Base-by-base conservation (phyloP, 1,140 invertebrate species). In the Archegozetes longisetosus region DNA sequence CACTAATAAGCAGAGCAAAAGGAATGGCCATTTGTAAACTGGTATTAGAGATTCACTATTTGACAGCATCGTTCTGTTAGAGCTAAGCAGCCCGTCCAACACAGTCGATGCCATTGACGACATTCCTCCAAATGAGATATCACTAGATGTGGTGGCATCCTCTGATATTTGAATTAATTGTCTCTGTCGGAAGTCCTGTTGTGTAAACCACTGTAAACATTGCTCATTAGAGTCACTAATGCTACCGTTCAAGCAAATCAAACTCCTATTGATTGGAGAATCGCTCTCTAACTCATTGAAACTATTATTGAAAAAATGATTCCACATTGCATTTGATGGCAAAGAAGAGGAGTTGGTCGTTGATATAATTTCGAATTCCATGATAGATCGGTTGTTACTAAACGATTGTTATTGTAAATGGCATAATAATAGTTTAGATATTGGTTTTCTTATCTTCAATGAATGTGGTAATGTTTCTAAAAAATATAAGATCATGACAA, bases 21-120 rank as follows among this genome's bases (percentile, higher is more conserved):
- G 71, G 67, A 84, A 86, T 67, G 79, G 80, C 84, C 84, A 87
- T 66, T 86, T 82, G 68, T 80, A 82, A 52, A 28, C 40, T 20
- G 62, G 55, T n/a, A 40, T 40, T 17, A 40, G 17, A 9, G 32
- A 17, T 40, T 40, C 32, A 17, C 17, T 40, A 40, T 9, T 40
- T 17, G 6, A 6, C 17, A 9, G 6, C 17, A 9, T 17, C 6
- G 32, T 40, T 40, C 6, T 40, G 17, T 40, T 40, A 17, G 17
- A 9, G 6, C 6, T 40, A 17, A 40, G 17, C 17, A 40, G 17
- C 32, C 17, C 6, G 17, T 40, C 32, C 6, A 40, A 40, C 6
- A 40, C 32, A 9, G 32, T 40, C 17, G 32, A 40, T 17, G 6
- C 32, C 17, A 40, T 40, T 40, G 32, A 40, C 6, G 6, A 9